Base-by-base conservation (phyloP, 1,140 invertebrate genomes). In the Mamestra configurata region DNA sequence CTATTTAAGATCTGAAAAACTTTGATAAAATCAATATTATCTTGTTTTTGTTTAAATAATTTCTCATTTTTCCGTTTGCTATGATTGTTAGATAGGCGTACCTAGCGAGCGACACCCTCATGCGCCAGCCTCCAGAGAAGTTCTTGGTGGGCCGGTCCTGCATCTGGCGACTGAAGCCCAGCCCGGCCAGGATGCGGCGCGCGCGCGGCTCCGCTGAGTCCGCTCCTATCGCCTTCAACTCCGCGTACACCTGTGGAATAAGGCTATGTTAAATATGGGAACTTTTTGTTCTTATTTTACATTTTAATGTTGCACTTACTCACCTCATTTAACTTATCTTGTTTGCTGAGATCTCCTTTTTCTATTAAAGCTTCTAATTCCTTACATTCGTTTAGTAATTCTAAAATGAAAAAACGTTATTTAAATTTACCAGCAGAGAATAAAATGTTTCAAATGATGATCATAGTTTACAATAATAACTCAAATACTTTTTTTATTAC, bases 111-210 rank as follows among this genome's bases (percentile, higher is more conserved):
- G 99, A 99, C 8, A 99, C 98, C 94, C 99, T 97, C 99, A 99
- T 99, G 87, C 99, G 96, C 99, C 99, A 99, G 61, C 99, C 99
- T 89, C 99, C 99, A 82, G 99, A 99, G 92, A 99, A 99, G 90
- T 98, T 97, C 92, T 99, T 99, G 1, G 99, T 99, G 0, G 98
- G 96, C 78, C 99, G 95, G 89, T 99, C 96, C 95, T 99, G 99
- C 99, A 99, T 99, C 88, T 98, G 97, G 79, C 96, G 96, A 64
- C 97, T 98, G 90, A 99, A 99, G 66, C 99, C 99, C 51, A 99
- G 95, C 98, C 99, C 99, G 82, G 99, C 98, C 18, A 99, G 95
- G 86, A 99, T 99, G 83, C 99, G 96, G 0, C 99, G 95, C 0
- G 99, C 99, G 87, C 98, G 97, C 0, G 99, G 97, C 94, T 99